Evolutionary conservation across 2,888 invertebrate genomes (phyloP), one percentile per base, ranked within the genome.

Genomic region (Eremobia ochroleuca): DNA sequence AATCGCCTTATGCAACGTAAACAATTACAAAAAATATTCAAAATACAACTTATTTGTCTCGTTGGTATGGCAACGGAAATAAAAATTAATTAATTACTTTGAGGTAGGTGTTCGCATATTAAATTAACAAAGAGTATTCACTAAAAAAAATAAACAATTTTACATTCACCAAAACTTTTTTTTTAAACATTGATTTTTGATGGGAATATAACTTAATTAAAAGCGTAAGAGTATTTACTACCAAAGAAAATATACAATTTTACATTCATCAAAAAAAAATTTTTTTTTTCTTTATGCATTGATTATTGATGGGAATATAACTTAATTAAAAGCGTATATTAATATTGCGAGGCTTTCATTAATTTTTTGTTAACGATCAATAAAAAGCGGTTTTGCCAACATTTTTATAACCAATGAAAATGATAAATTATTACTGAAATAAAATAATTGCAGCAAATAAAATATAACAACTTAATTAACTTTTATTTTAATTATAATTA

Each of bases 1-100:
- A 86, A 86, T 62, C 75, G 84, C 73, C 65, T 90, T 90, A 92
- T 91, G 88, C 88, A 91, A 89, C 73, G 37, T 62, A 46, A 82
- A 55, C 83, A 85, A 89, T 87, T 81, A 81, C n/a, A 67, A 79
- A 73, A 73, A 77, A 86, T 83, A 73, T 37, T 34, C 13, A 58
- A 75, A 76, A 73, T 72, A 13, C 73, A 52, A 34, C 40, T 67
- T 59, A 11, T 81, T 84, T 77, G 40, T 43, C 37, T 43, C 13
- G 49, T 81, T 81, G 72, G 61, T 73, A 76, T 82, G 55, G 25
- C 52, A 37, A 82, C 49, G 46, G 61, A 76, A 72, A 73, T 59
- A 72, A 13, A 3, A n/a, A 37, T 46, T 13, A 25, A 3, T 25
- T 77, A 21, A 49, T 65, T 43, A 6, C 4, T 46, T 46, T n/a